Percentiles rank a stretch among this genome's conserved stretches.
These are phyloP conservation scores for Xestia sexstrigata DNA, from an alignment of 2,888 invertebrate species.

Conservation along the genomic window DNA sequence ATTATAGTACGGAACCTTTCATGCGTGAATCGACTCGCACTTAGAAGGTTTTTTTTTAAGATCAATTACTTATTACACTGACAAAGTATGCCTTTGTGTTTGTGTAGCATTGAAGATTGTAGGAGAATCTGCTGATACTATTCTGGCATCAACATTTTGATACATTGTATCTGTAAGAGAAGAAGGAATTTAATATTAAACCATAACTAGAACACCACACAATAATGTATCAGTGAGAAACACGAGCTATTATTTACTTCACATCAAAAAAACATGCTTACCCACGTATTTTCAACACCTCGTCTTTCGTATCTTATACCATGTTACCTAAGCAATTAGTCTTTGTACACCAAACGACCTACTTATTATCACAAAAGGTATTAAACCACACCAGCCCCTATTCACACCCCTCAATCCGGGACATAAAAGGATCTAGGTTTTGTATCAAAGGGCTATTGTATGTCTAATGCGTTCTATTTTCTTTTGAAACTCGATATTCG, in stretches of 20 bases:
- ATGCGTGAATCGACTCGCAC: no score
- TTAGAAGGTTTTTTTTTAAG: not conserved
- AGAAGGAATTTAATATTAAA: not conserved
- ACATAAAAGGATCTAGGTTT: constrained; percentile 25
- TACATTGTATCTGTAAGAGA: not conserved
- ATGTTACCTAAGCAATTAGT: not conserved
- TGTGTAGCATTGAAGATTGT: not conserved
- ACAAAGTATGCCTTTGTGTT: not conserved
- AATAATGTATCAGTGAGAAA: not conserved
- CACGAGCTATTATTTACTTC: not conserved
- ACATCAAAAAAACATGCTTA: not conserved
- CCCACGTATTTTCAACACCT: not conserved
- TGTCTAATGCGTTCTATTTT: constrained; percentile 54
- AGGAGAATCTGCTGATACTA: not conserved
- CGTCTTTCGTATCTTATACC: not conserved
- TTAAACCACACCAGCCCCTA: constrained; percentile 7
- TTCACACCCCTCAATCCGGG: constrained; percentile 37
- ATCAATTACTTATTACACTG: not conserved
- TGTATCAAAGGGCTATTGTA: constrained; percentile 38
- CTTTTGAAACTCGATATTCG: constrained; percentile 38
- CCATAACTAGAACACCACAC: not conserved
- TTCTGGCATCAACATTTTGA: not conserved
- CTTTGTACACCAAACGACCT: constrained; percentile 10
- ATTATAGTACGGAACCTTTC: no score
- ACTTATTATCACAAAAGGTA: constrained; percentile 25